Evolutionary conservation across 2,888 invertebrate species (phyloP).

Genomic region (Atethmia centrago): DNA sequence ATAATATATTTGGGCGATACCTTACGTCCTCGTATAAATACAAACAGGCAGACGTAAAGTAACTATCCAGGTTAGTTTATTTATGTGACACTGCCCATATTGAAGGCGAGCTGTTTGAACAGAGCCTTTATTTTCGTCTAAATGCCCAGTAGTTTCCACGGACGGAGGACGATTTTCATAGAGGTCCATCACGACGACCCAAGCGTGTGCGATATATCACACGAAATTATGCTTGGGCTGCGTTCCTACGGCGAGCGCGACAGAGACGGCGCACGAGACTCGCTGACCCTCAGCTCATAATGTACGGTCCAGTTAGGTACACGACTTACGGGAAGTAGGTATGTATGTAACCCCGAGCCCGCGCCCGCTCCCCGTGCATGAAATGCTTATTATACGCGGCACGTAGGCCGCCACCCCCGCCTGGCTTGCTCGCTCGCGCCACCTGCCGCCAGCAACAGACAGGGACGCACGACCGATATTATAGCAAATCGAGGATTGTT

Average conservation of each 20-base stretch:
- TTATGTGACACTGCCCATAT: slow-evolving; percentile 62
- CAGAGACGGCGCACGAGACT: slow-evolving; percentile 85
- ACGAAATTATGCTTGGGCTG: slow-evolving; percentile 87
- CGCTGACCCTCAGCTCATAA: slow-evolving; percentile 91
- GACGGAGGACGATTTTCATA: slow-evolving; percentile 83
- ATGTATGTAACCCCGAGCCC: slow-evolving; percentile 86
- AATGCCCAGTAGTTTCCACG: slow-evolving; percentile 74
- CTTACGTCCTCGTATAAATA: slow-evolving; percentile 76
- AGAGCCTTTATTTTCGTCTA: slow-evolving; percentile 71
- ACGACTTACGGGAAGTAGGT: slow-evolving; percentile 90
- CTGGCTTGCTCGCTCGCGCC: slow-evolving; percentile 82
- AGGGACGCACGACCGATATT: slow-evolving; percentile 88
- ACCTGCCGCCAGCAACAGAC: slow-evolving; percentile 76
- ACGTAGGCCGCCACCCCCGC: slow-evolving; percentile 87
- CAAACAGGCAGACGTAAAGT: slow-evolving; percentile 64
- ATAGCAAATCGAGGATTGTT: slow-evolving; percentile 91
- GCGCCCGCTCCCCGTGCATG: slow-evolving; percentile 90
- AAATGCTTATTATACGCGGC: slow-evolving; percentile 92
- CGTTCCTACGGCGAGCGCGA: slow-evolving; percentile 83
- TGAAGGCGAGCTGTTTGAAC: slow-evolving; percentile 64
- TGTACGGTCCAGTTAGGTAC: slow-evolving; percentile 91
- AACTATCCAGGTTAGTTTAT: slow-evolving; percentile 63
- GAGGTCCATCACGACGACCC: slow-evolving; percentile 83
- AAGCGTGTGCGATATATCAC: slow-evolving; percentile 87
- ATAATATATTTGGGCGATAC: slow-evolving; percentile 80